Percentiles rank a stretch among this genome's conserved stretches.
phyloP scores from a whole-genome alignment of 2,113 vertebrate species.

The Girardinichthys multiradiatus region DNA sequence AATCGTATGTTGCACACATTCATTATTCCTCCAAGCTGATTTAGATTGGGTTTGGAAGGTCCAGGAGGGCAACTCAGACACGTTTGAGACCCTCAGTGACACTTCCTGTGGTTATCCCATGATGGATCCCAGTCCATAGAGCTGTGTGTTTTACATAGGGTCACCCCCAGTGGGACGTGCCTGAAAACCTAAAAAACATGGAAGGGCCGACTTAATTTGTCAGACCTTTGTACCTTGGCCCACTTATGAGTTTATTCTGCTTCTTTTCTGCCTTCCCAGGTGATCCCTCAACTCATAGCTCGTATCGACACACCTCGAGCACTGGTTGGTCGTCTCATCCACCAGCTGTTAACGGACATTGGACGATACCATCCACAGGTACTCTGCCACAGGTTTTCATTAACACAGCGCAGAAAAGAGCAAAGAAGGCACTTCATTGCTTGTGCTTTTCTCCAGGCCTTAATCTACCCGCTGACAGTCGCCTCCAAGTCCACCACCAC shows the following conservation, averaged over 20 bases:
- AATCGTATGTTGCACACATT: no score
- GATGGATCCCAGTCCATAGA: no score
- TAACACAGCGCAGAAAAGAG: not conserved
- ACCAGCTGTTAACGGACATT: conserved; percentile 97
- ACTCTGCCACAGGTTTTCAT: not conserved
- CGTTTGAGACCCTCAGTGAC: no score
- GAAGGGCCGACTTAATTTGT: not conserved
- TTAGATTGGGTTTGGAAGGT: no score
- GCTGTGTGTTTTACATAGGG: no score
- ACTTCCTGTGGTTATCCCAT: no score
- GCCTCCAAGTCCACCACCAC: conserved; percentile 99
- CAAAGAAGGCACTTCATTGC: not conserved
- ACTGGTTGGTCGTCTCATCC: conserved; percentile 94
- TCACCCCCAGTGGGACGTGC: no score
- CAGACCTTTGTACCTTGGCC: not conserved
- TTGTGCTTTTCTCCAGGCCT: conserved; percentile 80
- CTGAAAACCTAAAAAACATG: not conserved
- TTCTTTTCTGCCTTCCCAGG: conserved; percentile 73
- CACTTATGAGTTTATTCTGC: no score
- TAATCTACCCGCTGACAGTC: conserved; percentile 97
- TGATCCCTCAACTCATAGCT: conserved; percentile 97
- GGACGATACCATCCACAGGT: conserved; percentile 98
- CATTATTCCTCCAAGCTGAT: no score
- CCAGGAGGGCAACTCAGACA: no score
- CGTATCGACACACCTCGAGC: conserved; percentile 96